Conservation (phyloP, 2,797 vertebrate genomes). For the Fringilla coelebs region DNA sequence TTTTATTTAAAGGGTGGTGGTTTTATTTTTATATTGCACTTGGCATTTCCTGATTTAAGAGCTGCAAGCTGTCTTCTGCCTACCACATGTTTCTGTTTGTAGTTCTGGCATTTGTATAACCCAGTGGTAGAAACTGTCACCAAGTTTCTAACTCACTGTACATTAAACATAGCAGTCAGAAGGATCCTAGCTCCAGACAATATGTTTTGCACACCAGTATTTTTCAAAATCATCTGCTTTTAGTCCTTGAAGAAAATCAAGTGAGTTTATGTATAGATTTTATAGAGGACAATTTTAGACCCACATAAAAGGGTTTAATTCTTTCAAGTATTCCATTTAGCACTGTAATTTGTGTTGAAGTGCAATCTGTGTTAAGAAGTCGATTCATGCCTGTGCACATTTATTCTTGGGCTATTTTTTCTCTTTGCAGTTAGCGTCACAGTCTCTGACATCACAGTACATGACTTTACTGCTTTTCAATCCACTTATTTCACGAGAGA, state of each 20-base stretch:
- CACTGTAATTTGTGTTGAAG: not conserved
- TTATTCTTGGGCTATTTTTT: not conserved
- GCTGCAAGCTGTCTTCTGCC: conserved; percentile 16
- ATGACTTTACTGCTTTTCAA: not conserved
- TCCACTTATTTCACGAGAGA: not conserved
- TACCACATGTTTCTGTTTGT: conserved; percentile 42
- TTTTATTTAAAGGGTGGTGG: conserved; percentile 28
- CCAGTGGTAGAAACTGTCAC: not conserved
- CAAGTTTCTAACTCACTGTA: not conserved
- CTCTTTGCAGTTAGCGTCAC: not conserved
- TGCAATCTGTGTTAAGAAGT: not conserved
- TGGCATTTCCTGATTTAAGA: conserved; percentile 21
- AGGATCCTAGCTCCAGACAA: not conserved
- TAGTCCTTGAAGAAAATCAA: not conserved
- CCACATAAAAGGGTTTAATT: not conserved
- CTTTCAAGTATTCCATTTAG: not conserved
- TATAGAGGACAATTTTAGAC: not conserved
- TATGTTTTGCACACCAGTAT: not conserved
- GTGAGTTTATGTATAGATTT: not conserved
- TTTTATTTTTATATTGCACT: conserved; percentile 32
- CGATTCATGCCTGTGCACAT: not conserved
- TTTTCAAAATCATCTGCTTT: not conserved
- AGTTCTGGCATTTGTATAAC: conserved; percentile 24
- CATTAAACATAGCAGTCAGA: not conserved
- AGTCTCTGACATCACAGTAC: not conserved